phyloP scores from a whole-genome alignment of 2,113 vertebrate species.

The Lanius ludovicianus region DNA sequence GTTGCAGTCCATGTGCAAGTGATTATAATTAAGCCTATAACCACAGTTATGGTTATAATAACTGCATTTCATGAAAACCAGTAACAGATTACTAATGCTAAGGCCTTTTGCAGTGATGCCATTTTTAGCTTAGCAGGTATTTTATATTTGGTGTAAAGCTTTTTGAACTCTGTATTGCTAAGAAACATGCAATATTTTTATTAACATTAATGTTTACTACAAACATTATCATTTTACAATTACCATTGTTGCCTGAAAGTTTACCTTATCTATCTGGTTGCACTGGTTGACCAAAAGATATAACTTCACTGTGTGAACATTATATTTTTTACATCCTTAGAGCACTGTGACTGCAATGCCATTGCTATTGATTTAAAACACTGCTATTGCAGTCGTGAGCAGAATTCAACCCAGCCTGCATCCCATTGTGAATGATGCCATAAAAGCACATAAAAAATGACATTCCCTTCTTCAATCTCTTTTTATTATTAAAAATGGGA shows the following conservation, averaged over 20 bases:
- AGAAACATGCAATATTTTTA: background rate
- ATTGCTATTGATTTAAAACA: background rate
- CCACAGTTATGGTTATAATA: background rate
- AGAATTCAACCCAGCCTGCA: background rate
- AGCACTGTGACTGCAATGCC: background rate
- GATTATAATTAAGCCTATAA: background rate
- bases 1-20: background rate
- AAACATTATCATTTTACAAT: background rate
- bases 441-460: background rate
- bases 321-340: background rate
- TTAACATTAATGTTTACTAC: background rate
- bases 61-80: background rate
- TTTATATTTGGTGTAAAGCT: background rate
- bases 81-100: background rate
- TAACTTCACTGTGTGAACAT: background rate
- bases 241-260: background rate
- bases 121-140: background rate
- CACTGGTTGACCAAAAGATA: background rate
- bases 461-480: background rate
- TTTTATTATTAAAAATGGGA: conserved; percentile 7
- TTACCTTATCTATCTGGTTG: background rate
- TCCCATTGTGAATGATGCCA: background rate
- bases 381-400: background rate
- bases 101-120: background rate
- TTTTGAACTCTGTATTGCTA: background rate